phyloP scores from a whole-genome alignment of 2,888 invertebrate species.

The Muschampia plurimacula region DNA sequence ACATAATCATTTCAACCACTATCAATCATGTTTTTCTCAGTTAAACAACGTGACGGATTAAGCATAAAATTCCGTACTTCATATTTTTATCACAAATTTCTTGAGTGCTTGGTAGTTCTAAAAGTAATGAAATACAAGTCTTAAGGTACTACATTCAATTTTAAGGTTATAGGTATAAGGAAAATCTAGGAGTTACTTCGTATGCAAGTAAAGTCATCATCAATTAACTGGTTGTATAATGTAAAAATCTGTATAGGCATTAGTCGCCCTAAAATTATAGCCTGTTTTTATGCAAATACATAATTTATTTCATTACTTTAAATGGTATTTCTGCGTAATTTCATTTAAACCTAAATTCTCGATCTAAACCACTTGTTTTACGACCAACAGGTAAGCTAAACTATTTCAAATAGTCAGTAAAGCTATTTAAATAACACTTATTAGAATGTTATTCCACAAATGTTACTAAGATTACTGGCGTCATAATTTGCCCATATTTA shows the following conservation, averaged over 20 bases:
- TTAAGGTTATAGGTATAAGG: constrained; percentile 1
- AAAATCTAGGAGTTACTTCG: constrained; percentile 16
- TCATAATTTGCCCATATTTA: too few relatives aligned
- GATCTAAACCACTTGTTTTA: neutral
- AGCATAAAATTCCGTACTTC: neutral
- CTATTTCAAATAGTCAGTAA: neutral
- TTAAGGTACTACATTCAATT: neutral
- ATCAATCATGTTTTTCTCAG: constrained; percentile 8
- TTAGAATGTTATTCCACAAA: too few relatives aligned
- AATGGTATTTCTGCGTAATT: constrained; percentile 8
- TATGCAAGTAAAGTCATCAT: constrained; percentile 18
- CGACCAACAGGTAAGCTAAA: neutral
- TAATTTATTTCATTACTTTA: too few relatives aligned
- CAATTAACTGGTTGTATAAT: constrained; percentile 29
- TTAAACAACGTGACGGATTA: neutral
- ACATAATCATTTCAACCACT: neutral
- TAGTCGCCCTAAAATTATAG: constrained; percentile 19
- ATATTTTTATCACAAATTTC: neutral
- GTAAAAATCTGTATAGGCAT: constrained; percentile 12
- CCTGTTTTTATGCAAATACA: constrained; percentile 28
- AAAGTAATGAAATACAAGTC: neutral
- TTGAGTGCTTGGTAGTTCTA: neutral
- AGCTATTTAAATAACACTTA: too few relatives aligned
- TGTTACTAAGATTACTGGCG: too few relatives aligned
- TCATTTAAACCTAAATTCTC: neutral